A percentile compares a stretch with the other conserved stretches of the same genome.
Conservation (phyloP, 2,888 invertebrate species). For the Ophonus ardosiacus region DNA sequence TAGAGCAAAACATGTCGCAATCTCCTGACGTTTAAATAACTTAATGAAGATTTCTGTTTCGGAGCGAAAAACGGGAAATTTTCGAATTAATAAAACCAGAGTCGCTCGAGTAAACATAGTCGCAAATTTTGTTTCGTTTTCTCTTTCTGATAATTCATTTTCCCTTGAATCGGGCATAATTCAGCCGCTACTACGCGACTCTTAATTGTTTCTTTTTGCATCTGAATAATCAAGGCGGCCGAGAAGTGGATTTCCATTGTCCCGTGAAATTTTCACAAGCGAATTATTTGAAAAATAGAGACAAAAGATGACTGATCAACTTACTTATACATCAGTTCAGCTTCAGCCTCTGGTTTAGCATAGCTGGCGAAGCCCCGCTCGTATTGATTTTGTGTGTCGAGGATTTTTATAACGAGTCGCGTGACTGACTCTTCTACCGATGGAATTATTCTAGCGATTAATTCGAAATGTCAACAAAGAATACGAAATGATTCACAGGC, state of each 20-base stretch:
- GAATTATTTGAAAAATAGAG: slow-evolving; percentile 41
- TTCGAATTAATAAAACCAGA: slow-evolving; percentile 34
- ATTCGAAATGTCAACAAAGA: slow-evolving; percentile 30
- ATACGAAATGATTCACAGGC: slow-evolving; percentile 17
- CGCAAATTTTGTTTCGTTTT: slow-evolving; percentile 41
- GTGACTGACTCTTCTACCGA: slow-evolving; percentile 8
- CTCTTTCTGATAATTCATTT: slow-evolving; percentile 51
- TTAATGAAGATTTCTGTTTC: slow-evolving; percentile 49
- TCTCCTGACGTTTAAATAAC: slow-evolving; percentile 53
- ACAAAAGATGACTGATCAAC: slow-evolving; percentile 43
- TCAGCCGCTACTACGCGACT: slow-evolving; percentile 29
- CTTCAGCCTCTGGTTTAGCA: not conserved
- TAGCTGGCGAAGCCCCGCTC: not conserved
- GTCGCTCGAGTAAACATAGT: slow-evolving; percentile 44
- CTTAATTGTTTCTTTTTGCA: slow-evolving; percentile 54
- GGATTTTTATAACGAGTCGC: slow-evolving; percentile 33
- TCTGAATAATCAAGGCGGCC: slow-evolving; percentile 44
- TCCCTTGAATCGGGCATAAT: slow-evolving; percentile 42
- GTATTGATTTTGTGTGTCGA: slow-evolving; percentile 31
- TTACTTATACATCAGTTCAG: slow-evolving; percentile 38
- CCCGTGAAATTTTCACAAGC: slow-evolving; percentile 21
- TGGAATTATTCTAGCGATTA: slow-evolving; percentile 26
- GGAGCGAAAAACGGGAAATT: slow-evolving; percentile 51
- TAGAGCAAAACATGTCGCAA: slow-evolving; percentile 14
- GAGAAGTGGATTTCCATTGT: slow-evolving; percentile 29